Evolutionary conservation across 1,140 invertebrate genomes (phyloP).

Genomic region (Drosophila tristis): DNA sequence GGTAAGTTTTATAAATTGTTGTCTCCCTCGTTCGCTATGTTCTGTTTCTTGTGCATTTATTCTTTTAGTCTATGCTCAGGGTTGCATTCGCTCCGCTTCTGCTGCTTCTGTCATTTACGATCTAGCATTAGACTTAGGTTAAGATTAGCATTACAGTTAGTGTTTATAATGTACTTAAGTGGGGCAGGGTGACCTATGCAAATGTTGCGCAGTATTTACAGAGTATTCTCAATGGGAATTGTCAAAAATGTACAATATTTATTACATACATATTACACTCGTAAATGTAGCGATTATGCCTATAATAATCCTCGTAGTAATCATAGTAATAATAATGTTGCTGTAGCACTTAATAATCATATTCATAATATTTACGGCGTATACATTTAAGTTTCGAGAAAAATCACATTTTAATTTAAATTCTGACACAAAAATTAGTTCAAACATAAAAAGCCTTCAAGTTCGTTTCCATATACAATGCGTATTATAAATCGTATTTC

Average conservation of each 20-base stretch:
- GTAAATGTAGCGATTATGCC: constrained; percentile 33
- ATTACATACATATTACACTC: constrained; percentile 66
- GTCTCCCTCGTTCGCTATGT: constrained; percentile 8
- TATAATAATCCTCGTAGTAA: constrained; percentile 61
- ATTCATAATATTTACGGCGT: constrained; percentile 80
- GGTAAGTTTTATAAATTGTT: constrained; percentile 71
- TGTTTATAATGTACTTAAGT: constrained; percentile 35
- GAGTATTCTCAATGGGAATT: constrained; percentile 67
- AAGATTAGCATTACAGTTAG: constrained; percentile 39
- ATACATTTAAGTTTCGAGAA: constrained; percentile 83
- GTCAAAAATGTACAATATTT: constrained; percentile 79
- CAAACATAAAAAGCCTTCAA: constrained; percentile 68
- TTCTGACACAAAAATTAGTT: constrained; percentile 71
- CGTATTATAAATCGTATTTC: constrained; percentile 29
- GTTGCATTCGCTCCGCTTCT: constrained; percentile 54
- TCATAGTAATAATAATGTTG: constrained; percentile 67
- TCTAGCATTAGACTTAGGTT: constrained; percentile 60
- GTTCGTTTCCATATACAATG: constrained; percentile 42
- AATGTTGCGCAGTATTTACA: constrained; percentile 65
- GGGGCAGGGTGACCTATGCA: constrained; percentile 50
- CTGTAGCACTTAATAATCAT: constrained; percentile 70
- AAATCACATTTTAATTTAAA: constrained; percentile 83
- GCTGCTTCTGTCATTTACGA: constrained; percentile 27
- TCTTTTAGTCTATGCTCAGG: constrained; percentile 75
- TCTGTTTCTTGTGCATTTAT: constrained; percentile 49